Evolutionary conservation across 2,797 vertebrate genomes (phyloP).

Genomic region (Hylomyscus alleni): DNA sequence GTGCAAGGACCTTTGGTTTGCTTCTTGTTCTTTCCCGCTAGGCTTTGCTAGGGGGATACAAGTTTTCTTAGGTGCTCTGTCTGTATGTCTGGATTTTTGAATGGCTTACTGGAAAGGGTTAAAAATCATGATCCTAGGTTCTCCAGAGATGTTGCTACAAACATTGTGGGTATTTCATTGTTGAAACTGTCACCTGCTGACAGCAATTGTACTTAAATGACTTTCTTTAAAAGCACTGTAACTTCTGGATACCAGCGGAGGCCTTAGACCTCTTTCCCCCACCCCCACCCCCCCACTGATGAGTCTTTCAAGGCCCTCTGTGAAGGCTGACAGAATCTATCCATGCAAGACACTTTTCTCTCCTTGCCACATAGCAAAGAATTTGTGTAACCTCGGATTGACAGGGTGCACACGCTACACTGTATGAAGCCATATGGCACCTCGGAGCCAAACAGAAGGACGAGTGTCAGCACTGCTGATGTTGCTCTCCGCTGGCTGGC

Average conservation of each 20-base stretch:
- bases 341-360: not conserved
- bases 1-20: not conserved
- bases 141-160: slow-evolving; percentile 58
- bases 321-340: slow-evolving; percentile 42
- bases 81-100: slow-evolving; percentile 40
- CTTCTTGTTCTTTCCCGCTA: accelerated
- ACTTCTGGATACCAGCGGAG: slow-evolving; percentile 16
- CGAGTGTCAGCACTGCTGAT: slow-evolving; percentile 62
- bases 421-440: slow-evolving; percentile 53
- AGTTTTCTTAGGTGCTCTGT: slow-evolving; percentile 55
- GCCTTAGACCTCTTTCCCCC: not conserved
- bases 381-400: slow-evolving; percentile 13
- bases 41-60: slow-evolving; percentile 60
- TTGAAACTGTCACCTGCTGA: slow-evolving; percentile 15
- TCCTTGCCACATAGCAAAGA: slow-evolving; percentile 1
- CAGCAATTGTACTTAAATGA: slow-evolving; percentile 28
- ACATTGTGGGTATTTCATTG: not conserved
- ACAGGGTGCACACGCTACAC: not conserved
- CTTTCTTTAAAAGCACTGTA: slow-evolving; percentile 36
- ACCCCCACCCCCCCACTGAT: not conserved
- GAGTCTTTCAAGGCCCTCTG: not conserved
- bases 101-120: slow-evolving; percentile 22
- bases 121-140: slow-evolving; percentile 36
- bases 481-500: slow-evolving; percentile 28
- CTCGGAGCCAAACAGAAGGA: slow-evolving; percentile 59